These are phyloP conservation scores for Eupithecia exiguata DNA, from an alignment of 2,888 invertebrate genomes.

Conservation along the genomic window DNA sequence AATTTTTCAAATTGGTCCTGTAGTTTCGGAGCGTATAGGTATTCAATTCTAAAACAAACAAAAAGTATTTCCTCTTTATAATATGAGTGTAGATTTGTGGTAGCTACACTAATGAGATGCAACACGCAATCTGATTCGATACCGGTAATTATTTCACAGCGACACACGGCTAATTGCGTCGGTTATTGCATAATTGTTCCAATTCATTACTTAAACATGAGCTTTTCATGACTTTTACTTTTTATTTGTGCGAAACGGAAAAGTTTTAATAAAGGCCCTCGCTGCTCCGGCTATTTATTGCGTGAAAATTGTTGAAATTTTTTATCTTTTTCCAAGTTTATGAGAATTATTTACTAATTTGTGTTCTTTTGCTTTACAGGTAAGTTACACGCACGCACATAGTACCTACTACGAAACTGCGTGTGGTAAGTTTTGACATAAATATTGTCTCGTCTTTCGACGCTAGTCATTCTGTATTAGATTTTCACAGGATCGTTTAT, in stretches of 20 bases:
- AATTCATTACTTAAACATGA: slow-evolving; percentile 20
- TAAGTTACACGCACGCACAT: neutral
- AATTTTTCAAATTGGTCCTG: too few species aligned
- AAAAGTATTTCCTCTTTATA: too few species aligned
- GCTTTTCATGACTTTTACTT: slow-evolving; percentile 5
- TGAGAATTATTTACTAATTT: neutral
- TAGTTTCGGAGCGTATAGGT: too few species aligned
- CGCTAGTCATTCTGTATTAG: too few species aligned
- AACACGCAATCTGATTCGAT: slow-evolving; percentile 44
- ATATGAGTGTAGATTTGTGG: too few species aligned
- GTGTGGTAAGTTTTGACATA: neutral
- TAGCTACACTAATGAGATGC: slow-evolving; percentile 27
- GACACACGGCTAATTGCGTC: slow-evolving; percentile 45
- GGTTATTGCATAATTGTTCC: slow-evolving; percentile 30
- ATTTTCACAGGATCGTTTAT: too few species aligned
- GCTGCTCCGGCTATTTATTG: neutral
- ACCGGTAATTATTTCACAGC: slow-evolving; percentile 44
- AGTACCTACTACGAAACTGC: neutral
- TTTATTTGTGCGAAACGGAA: slow-evolving; percentile 6
- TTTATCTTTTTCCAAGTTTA: neutral
- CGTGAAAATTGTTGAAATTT: neutral
- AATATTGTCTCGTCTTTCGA: neutral
- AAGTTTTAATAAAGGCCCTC: slow-evolving; percentile 3
- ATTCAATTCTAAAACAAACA: too few species aligned
- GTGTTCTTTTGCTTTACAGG: slow-evolving; percentile 2